phyloP scores from a whole-genome alignment of 1,140 invertebrate species.

The Drosophila tristis region DNA sequence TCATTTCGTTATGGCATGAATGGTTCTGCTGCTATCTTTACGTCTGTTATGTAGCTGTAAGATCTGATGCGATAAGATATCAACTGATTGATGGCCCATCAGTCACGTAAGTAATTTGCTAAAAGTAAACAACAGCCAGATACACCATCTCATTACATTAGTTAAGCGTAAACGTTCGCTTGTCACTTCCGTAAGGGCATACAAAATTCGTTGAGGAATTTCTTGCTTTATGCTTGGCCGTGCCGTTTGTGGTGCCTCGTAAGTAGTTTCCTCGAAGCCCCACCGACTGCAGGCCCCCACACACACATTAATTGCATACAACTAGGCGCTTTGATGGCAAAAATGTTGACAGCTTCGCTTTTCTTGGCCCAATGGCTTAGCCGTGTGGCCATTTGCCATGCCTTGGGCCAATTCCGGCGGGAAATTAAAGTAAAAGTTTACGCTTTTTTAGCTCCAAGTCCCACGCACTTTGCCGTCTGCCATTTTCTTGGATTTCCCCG shows the following conservation, averaged over 20 bases:
- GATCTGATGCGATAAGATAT: constrained; percentile 23
- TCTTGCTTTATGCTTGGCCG: neutral
- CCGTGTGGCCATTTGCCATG: constrained; percentile 38
- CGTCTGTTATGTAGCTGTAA: constrained; percentile 16
- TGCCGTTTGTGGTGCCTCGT: neutral
- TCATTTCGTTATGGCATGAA: constrained; percentile 4
- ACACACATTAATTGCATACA: constrained; percentile 70
- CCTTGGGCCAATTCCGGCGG: constrained; percentile 72
- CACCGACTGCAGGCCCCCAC: neutral
- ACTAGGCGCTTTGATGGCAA: constrained; percentile 56
- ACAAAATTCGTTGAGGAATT: neutral
- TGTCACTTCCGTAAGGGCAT: constrained; percentile 3
- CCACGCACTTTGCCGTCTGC: constrained; percentile 52
- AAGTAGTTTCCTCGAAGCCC: constrained; percentile 47
- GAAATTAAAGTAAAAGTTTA: constrained; percentile 83
- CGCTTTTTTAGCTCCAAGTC: constrained; percentile 67
- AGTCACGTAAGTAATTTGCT: constrained; percentile 34
- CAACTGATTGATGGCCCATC: no score
- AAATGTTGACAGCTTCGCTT: constrained; percentile 64
- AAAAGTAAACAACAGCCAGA: constrained; percentile 12
- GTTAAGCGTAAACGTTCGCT: no score
- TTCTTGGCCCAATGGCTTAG: constrained; percentile 39
- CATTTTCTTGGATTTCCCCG: constrained; percentile 2
- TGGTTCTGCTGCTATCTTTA: neutral
- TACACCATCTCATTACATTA: constrained; percentile 22